Conservation (phyloP, 2,113 vertebrate species). For the Pelmatolapia mariae region DNA sequence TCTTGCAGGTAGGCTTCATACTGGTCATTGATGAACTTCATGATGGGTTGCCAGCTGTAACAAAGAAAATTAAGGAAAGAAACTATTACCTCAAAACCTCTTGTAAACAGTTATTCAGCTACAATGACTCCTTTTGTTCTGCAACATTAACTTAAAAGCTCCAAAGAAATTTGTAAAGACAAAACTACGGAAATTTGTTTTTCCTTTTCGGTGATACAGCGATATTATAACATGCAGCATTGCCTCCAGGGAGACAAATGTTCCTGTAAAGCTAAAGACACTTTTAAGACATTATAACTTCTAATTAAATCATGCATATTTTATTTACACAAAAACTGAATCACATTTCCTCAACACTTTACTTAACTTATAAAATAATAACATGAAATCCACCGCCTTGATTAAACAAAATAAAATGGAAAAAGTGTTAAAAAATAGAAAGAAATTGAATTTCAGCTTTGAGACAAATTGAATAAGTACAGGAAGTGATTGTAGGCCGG, state of each 20-base stretch:
- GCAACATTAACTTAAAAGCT: neutral
- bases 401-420: neutral
- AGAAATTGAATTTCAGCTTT: neutral
- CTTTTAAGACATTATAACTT: neutral
- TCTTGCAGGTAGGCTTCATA: slow-evolving; percentile 97
- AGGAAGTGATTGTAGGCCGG: neutral
- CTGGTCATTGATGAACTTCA: slow-evolving; percentile 98
- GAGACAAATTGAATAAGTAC: neutral
- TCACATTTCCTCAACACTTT: neutral
- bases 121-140: neutral
- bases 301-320: neutral
- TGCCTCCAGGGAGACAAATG: neutral
- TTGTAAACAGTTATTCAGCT: neutral
- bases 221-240: neutral
- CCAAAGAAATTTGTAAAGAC: neutral
- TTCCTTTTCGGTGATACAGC: neutral
- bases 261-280: neutral
- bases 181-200: neutral
- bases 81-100: neutral
- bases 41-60: slow-evolving; percentile 94
- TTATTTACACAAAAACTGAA: neutral
- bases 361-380: neutral
- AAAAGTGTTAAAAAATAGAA: neutral
- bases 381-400: neutral
- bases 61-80: neutral